Percentiles rank a stretch among this genome's conserved stretches.
These are phyloP conservation scores for Calypte anna DNA, from an alignment of 2,113 vertebrate species.

Conservation along the genomic window DNA sequence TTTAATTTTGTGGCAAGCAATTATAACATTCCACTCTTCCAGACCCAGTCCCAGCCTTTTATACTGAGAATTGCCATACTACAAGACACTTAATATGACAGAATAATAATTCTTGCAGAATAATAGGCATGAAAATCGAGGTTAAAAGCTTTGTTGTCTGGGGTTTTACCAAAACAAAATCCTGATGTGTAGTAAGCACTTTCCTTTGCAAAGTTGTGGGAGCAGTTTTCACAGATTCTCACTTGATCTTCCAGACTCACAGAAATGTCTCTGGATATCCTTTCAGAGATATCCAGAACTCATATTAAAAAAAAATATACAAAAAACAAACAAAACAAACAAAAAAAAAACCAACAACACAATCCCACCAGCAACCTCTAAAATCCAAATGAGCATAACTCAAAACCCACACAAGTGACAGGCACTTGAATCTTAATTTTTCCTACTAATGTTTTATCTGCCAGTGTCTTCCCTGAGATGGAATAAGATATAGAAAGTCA, in stretches of 20 bases:
- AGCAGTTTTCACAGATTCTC: background rate
- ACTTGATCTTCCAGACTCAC: background rate
- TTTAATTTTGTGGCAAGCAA: background rate
- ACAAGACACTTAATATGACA: background rate
- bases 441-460: background rate
- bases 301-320: background rate
- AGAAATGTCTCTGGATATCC: background rate
- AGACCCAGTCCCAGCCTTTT: background rate
- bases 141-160: background rate
- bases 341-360: too few relatives aligned
- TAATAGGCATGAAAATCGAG: background rate
- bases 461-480: background rate
- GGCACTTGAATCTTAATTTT: background rate
- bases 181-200: fast-evolving
- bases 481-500: background rate
- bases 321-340: too few relatives aligned
- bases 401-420: background rate
- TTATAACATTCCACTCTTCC: background rate
- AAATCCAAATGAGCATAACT: fast-evolving
- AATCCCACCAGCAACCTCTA: background rate
- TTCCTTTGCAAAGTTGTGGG: background rate
- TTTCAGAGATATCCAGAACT: background rate
- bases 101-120: background rate
- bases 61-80: background rate
- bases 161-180: background rate